These are phyloP conservation scores for Salvelinus namaycush DNA, from an alignment of 2,113 vertebrate species.

Conservation along the genomic window DNA sequence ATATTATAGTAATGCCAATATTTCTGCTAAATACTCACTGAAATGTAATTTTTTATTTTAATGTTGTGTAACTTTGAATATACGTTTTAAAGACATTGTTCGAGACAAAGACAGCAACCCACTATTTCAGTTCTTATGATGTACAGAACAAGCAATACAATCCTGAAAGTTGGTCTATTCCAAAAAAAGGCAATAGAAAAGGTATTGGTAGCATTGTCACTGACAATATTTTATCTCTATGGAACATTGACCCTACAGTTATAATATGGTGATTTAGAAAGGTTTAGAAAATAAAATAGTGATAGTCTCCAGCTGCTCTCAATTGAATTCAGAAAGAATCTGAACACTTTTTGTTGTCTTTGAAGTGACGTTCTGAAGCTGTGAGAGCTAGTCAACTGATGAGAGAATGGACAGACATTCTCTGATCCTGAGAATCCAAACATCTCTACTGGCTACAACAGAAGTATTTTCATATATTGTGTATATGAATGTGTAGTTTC, in stretches of 20 bases:
- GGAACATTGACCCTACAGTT: slow-evolving; percentile 15
- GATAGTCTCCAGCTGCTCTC: slow-evolving; percentile 26
- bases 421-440: slow-evolving; percentile 39
- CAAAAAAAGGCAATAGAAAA: background rate
- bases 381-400: slow-evolving; percentile 46
- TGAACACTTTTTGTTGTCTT: slow-evolving; percentile 39
- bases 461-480: slow-evolving; percentile 10
- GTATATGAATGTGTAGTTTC: too few relatives aligned
- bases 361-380: slow-evolving; percentile 49
- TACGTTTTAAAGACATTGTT: too few relatives aligned
- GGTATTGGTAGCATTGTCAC: slow-evolving; percentile 9
- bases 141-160: slow-evolving; percentile 27
- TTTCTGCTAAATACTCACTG: slow-evolving; percentile 31
- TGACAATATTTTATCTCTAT: background rate
- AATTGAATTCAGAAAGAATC: slow-evolving; percentile 34
- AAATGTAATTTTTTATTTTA: slow-evolving; percentile 28
- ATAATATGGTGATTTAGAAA: slow-evolving; percentile 13
- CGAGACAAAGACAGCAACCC: background rate
- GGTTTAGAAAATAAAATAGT: background rate
- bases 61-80: slow-evolving; percentile 15
- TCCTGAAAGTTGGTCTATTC: slow-evolving; percentile 15
- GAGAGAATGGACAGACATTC: slow-evolving; percentile 35
- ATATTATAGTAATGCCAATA: too few relatives aligned
- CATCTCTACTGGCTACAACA: slow-evolving; percentile 18
- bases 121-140: slow-evolving; percentile 28